These are phyloP conservation scores for Ascaphus truei DNA, from an alignment of 2,113 vertebrate genomes.

Conservation along the genomic window DNA sequence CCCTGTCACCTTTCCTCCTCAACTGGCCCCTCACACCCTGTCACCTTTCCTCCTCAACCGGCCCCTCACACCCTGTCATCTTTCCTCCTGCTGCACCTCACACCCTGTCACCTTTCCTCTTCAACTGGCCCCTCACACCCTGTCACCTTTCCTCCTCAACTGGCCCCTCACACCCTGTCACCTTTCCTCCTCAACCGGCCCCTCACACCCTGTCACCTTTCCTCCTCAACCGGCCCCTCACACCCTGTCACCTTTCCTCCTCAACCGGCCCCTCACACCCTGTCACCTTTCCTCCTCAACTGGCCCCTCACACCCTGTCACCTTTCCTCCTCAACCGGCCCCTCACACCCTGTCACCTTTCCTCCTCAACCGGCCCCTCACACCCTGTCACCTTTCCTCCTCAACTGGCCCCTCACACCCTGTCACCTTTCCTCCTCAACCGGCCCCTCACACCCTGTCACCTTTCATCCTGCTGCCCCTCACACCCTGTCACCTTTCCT, in stretches of 20 bases:
- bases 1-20: background rate
- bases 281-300: too few species aligned
- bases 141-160: background rate
- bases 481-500: background rate
- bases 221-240: background rate
- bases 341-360: too few species aligned
- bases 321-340: too few species aligned
- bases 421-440: too few species aligned
- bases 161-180: background rate
- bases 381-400: too few species aligned
- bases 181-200: background rate
- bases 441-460: background rate
- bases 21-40: too few species aligned
- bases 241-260: background rate
- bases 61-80: background rate
- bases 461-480: background rate
- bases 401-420: too few species aligned
- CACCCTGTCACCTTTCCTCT: background rate
- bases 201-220: background rate
- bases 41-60: background rate
- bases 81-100: background rate
- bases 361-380: too few species aligned
- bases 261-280: too few species aligned
- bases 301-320: too few species aligned
- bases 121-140: background rate